Base-by-base conservation (phyloP, 2,113 vertebrate species). In the Catharus minimus region DNA sequence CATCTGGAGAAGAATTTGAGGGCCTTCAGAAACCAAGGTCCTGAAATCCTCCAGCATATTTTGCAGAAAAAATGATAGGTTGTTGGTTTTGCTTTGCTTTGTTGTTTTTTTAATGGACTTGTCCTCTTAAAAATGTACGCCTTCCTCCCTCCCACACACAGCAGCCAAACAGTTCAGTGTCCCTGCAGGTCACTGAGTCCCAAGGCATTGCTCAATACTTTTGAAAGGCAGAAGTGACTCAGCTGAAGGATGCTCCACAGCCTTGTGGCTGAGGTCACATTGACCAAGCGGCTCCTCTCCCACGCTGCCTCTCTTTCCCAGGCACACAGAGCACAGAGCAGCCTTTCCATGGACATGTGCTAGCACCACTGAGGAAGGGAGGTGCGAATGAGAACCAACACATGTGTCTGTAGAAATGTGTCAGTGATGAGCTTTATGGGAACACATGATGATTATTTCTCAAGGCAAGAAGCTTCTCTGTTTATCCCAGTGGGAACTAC, bases 341-440 rank as follows among this genome's bases (percentile, higher is more conserved):
- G 9, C 13, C 47, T 67, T 60, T 62, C 44, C 36, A 23, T 4
- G 44, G 44, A 17, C 21, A 4, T 44, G 47, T 49, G 7, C 33
- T 23, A 33, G 20, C 44, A 44, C 0, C 0, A 24, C 15, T 41
- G 33, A 52, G 39, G 21, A 90, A 39, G 39, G 19, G 52, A 88
- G 44, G 36, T 56, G 60, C 0, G 0, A 74, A 39, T 49, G 36
- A 62, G 50, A 56, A 32, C 39, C 5, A 32, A 22, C 19, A 7
- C 15, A 11, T 2, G 2, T 32, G 9, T 22, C 33, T 21, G 19
- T 60, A 15, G 11, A 44, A 10, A 23, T 64, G 24, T 76, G 52
- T 41, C 52, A 56, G 0, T 56, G 3, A 56, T 13, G 9, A 67
- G 13, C 21, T 92, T 74, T 53, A 33, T 33, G 61, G 44, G 24